Conservation (phyloP, 37 sponge, comb jelly and placozoan genomes). For the Beroe forskalii region DNA sequence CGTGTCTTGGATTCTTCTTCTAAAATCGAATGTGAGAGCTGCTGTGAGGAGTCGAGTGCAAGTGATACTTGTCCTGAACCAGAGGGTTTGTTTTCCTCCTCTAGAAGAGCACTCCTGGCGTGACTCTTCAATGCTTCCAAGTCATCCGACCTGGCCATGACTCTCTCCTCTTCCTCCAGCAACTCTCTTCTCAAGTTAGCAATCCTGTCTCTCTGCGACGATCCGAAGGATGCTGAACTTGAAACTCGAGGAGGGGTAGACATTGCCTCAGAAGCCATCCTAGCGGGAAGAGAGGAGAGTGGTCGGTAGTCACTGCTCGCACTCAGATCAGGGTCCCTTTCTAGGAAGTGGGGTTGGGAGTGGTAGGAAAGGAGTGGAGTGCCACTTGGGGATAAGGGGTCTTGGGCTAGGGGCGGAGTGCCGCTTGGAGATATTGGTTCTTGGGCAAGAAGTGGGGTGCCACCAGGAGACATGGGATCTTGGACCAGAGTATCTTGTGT, state of each 20-base stretch:
- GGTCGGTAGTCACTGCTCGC: not conserved
- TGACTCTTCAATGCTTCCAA: not conserved
- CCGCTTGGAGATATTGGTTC: too few relatives aligned
- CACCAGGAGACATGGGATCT: not conserved
- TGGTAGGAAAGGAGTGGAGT: constrained; percentile 4
- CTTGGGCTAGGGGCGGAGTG: not conserved
- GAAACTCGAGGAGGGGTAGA: constrained; percentile 25
- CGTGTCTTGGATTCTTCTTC: constrained; percentile 27
- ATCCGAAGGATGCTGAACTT: not conserved
- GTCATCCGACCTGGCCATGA: not conserved
- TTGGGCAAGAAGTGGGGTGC: not conserved
- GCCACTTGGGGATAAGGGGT: too few relatives aligned
- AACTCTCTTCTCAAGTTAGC: constrained; percentile 2
- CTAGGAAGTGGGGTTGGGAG: constrained; percentile 41
- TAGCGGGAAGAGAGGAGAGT: constrained; percentile 2
- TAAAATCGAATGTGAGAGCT: constrained; percentile 44
- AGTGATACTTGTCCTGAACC: not conserved
- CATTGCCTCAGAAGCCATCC: not conserved
- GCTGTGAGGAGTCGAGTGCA: constrained; percentile 10
- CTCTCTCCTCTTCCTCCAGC: constrained; percentile 35
- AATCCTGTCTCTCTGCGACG: constrained; percentile 7
- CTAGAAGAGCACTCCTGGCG: constrained; percentile 12
- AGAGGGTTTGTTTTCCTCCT: not conserved
- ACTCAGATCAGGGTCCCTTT: not conserved
- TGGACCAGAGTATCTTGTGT: constrained; percentile 53